A percentile compares a stretch with the other conserved stretches of the same genome.
phyloP scores from a whole-genome alignment of 2,888 invertebrate species.

The Ommatoiulus sabulosus region DNA sequence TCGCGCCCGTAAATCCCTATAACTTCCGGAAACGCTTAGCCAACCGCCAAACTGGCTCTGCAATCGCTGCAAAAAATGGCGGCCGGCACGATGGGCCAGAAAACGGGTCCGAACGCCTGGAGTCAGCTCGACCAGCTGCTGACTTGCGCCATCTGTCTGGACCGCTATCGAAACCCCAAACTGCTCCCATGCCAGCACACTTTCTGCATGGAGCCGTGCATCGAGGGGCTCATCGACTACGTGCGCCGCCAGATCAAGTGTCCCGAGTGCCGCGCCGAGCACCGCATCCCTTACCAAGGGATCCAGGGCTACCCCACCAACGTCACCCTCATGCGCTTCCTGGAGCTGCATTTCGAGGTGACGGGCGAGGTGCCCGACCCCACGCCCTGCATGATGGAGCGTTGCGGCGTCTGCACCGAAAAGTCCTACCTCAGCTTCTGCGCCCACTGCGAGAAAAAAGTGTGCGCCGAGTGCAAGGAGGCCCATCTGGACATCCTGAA shows the following conservation, averaged over 20 bases:
- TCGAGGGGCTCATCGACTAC: constrained; percentile 96
- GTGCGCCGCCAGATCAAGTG: constrained; percentile 96
- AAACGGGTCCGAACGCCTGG: constrained; percentile 62
- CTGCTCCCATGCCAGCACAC: constrained; percentile 99
- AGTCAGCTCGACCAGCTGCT: constrained; percentile 84
- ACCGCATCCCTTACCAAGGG: constrained; percentile 95
- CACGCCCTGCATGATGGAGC: constrained; percentile 64
- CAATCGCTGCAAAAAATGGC: constrained; percentile 45
- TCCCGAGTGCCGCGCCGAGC: constrained; percentile 97
- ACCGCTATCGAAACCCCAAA: constrained; percentile 97
- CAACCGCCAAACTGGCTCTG: constrained; percentile 52
- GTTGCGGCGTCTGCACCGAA: constrained; percentile 93
- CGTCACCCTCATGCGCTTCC: constrained; percentile 92
- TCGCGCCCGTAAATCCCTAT: background rate
- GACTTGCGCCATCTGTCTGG: constrained; percentile 98
- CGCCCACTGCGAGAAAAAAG: constrained; percentile 96
- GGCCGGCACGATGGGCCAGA: constrained; percentile 27
- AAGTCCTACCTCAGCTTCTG: constrained; percentile 89
- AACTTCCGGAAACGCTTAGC: background rate
- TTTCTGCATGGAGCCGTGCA: constrained; percentile 98
- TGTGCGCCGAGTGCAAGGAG: constrained; percentile 93
- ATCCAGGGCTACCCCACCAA: constrained; percentile 95
- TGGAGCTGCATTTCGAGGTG: constrained; percentile 93
- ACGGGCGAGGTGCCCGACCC: constrained; percentile 64
- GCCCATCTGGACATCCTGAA: constrained; percentile 96